Percentiles rank a stretch among this genome's conserved stretches.
Evolutionary conservation across 2,888 invertebrate species (phyloP).

Genomic region (Scaptodrosophila latifasciaeformis): DNA sequence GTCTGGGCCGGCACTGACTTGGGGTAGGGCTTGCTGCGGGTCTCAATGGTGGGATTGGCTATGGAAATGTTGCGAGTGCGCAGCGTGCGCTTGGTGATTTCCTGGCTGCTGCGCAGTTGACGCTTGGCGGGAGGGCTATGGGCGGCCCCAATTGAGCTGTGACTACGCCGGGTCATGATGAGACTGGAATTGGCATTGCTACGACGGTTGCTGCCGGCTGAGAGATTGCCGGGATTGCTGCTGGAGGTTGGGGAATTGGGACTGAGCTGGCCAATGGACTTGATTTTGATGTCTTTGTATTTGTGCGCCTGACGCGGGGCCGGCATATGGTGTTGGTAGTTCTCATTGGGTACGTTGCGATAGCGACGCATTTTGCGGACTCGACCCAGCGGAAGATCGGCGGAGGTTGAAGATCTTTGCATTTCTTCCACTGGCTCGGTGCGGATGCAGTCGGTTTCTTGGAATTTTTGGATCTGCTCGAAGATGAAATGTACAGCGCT

Average conservation of each 20-base stretch:
- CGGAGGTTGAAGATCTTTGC: too few species aligned
- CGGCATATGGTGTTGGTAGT: constrained; percentile 61
- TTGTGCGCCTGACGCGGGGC: constrained; percentile 47
- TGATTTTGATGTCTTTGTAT: constrained; percentile 41
- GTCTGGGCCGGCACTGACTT: too few species aligned
- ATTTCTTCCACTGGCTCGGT: constrained; percentile 10
- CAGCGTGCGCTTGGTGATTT: constrained; percentile 70
- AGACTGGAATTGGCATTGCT: constrained; percentile 6
- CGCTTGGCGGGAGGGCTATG: constrained; percentile 67
- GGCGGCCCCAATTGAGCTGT: constrained; percentile 29
- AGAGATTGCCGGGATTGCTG: neutral
- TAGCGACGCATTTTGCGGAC: constrained; percentile 53
- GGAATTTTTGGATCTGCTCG: constrained; percentile 29
- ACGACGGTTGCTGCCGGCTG: constrained; percentile 2
- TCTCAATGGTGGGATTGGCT: constrained; percentile 54
- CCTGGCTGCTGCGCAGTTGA: constrained; percentile 69
- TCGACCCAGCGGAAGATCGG: constrained; percentile 2
- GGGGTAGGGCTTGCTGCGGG: too few species aligned
- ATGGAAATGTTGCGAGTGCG: constrained; percentile 67
- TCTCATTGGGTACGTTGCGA: constrained; percentile 70
- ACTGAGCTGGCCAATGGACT: too few species aligned
- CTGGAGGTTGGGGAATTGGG: too few species aligned
- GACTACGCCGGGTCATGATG: constrained; percentile 33
- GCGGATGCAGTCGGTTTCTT: constrained; percentile 18
- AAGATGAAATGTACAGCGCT: constrained; percentile 26